Conservation (phyloP, 1,140 invertebrate genomes). For the Dryas iulia region DNA sequence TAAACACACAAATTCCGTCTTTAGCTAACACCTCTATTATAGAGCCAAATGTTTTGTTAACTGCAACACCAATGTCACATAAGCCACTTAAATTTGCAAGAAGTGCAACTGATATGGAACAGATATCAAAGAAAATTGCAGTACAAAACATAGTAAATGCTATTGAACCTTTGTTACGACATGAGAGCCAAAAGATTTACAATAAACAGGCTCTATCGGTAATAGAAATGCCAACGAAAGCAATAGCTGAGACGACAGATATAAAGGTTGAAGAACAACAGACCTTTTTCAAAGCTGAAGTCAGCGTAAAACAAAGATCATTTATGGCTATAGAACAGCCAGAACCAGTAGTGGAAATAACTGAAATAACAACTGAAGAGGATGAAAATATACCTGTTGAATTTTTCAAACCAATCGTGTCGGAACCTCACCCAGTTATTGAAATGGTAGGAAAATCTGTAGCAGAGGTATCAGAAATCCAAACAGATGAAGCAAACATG, state of each 20-base stretch:
- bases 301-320: slow-evolving; percentile 16
- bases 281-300: slow-evolving; percentile 21
- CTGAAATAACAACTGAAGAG: slow-evolving; percentile 32
- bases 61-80: slow-evolving; percentile 11
- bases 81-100: slow-evolving; percentile 15
- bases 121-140: slow-evolving; percentile 27
- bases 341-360: slow-evolving; percentile 27
- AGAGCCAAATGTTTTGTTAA: slow-evolving; percentile 24
- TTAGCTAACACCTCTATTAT: slow-evolving; percentile 12
- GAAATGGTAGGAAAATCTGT: slow-evolving; percentile 26
- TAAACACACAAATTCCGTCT: background rate
- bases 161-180: slow-evolving; percentile 32
- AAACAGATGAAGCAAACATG: slow-evolving; percentile 28
- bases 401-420: slow-evolving; percentile 9
- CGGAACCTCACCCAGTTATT: slow-evolving; percentile 19
- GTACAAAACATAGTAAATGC: slow-evolving; percentile 43
- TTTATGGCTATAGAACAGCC: slow-evolving; percentile 28
- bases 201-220: slow-evolving; percentile 21
- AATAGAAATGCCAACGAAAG: slow-evolving; percentile 21
- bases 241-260: slow-evolving; percentile 21
- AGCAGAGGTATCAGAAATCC: slow-evolving; percentile 38
- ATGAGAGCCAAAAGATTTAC: slow-evolving; percentile 9
- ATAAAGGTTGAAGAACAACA: slow-evolving; percentile 23
- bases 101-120: slow-evolving; percentile 28
- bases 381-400: slow-evolving; percentile 34